Percentiles rank a stretch among this genome's conserved stretches.
These are phyloP conservation scores for Lycaon pictus DNA, from an alignment of 2,113 vertebrate genomes.

Conservation along the genomic window DNA sequence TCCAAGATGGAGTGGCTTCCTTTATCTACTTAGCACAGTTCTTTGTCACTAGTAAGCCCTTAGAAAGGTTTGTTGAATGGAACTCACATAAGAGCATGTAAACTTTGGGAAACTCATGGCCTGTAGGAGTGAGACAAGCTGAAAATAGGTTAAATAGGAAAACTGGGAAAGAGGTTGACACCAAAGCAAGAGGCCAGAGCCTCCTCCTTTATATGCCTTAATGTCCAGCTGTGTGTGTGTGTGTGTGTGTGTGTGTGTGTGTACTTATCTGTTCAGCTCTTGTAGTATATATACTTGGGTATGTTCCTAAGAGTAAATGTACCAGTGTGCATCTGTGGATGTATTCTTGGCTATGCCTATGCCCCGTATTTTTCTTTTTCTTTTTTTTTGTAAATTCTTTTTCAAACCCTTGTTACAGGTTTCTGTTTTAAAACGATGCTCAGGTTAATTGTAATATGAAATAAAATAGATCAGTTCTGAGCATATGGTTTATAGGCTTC, in stretches of 20 bases:
- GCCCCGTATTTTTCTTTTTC: not conserved
- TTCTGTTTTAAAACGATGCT: slow-evolving; percentile 45
- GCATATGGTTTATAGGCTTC: not conserved
- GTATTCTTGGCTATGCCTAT: not conserved
- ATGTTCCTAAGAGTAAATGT: not conserved
- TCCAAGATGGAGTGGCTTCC: not conserved
- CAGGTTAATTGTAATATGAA: slow-evolving; percentile 35
- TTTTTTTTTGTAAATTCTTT: not conserved
- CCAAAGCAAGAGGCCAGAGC: not conserved
- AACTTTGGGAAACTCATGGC: slow-evolving; percentile 36
- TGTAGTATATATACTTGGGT: not conserved
- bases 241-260: not conserved
- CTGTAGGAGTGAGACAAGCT: not conserved
- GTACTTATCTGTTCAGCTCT: not conserved
- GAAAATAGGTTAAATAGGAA: slow-evolving; percentile 42
- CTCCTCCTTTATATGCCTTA: not conserved
- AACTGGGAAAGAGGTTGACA: not conserved
- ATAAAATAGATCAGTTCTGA: slow-evolving; percentile 39
- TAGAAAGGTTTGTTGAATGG: slow-evolving; percentile 5
- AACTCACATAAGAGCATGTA: not conserved
- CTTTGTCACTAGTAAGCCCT: slow-evolving; percentile 2
- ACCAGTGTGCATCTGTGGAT: not conserved
- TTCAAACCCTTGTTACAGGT: slow-evolving; percentile 10
- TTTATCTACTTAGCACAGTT: not conserved
- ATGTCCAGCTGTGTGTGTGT: not conserved